These are phyloP conservation scores for Dendronephthya gigantea DNA, from an alignment of 64 coral and sea anemone genomes.

Conservation along the genomic window DNA sequence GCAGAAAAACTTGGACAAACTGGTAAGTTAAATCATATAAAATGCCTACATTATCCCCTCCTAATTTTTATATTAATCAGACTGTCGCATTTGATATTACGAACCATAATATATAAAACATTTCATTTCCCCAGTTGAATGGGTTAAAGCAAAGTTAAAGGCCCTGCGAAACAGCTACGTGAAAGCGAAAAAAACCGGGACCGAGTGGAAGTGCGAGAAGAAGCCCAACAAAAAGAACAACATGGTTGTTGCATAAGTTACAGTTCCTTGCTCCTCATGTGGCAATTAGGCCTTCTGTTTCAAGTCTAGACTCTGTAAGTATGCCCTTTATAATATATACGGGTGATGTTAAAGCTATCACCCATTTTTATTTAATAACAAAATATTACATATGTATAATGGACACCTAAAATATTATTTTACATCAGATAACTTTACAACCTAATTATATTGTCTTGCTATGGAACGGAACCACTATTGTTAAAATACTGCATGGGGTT, in stretches of 20 bases:
- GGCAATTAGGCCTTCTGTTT: background rate
- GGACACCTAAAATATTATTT: background rate
- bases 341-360: no score
- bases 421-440: no score
- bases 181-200: background rate
- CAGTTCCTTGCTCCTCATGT: background rate
- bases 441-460: background rate
- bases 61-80: no score
- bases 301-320: background rate
- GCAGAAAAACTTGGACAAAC: no score
- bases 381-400: no score
- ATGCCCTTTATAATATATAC: background rate
- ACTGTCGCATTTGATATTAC: no score
- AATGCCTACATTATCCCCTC: no score
- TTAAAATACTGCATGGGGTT: background rate
- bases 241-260: background rate
- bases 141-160: constrained; percentile 1
- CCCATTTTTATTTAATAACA: no score
- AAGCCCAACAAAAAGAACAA: background rate
- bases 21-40: no score
- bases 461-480: background rate
- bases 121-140: background rate
- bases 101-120: no score
- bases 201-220: background rate
- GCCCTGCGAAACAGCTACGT: constrained; percentile 4